phyloP scores from a whole-genome alignment of 2,113 vertebrate genomes.

The Sardina pilchardus region DNA sequence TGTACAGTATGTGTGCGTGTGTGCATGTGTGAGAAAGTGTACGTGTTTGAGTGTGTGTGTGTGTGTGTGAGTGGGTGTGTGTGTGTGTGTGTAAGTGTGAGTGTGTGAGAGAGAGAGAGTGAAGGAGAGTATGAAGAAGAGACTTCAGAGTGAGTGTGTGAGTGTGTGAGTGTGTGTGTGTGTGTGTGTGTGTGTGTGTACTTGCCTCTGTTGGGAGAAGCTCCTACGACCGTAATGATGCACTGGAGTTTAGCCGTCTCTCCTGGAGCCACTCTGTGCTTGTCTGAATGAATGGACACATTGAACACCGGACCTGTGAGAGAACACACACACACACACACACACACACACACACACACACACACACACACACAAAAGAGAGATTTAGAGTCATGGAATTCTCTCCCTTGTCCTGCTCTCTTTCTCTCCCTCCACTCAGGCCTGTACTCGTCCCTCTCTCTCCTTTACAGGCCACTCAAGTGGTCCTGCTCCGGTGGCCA shows the following conservation, averaged over 20 bases:
- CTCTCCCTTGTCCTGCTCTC: not conserved
- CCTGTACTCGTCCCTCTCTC: not conserved
- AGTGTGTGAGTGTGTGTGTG: slow-evolving; percentile 5
- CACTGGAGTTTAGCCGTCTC: slow-evolving; percentile 79
- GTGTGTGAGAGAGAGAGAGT: not conserved
- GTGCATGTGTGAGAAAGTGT: no score
- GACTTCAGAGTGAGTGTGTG: not conserved
- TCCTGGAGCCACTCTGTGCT: slow-evolving; percentile 66
- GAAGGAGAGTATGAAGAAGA: not conserved
- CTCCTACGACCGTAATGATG: slow-evolving; percentile 67
- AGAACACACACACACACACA: slow-evolving; percentile 3
- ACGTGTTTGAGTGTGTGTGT: not conserved
- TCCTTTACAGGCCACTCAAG: not conserved
- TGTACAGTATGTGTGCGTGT: not conserved
- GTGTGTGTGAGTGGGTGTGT: not conserved
- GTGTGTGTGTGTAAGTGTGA: not conserved
- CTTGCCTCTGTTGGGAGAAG: slow-evolving; percentile 74
- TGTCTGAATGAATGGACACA: slow-evolving; percentile 76
- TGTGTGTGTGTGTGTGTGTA: not conserved
- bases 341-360: slow-evolving; percentile 5
- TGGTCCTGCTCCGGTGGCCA: not conserved
- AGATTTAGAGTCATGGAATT: slow-evolving; percentile 4
- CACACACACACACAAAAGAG: not conserved
- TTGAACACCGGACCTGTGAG: slow-evolving; percentile 79
- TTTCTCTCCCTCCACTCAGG: not conserved